Evolutionary conservation across 2,797 vertebrate species (phyloP).

Genomic region (Gymnopithys bicolor): DNA sequence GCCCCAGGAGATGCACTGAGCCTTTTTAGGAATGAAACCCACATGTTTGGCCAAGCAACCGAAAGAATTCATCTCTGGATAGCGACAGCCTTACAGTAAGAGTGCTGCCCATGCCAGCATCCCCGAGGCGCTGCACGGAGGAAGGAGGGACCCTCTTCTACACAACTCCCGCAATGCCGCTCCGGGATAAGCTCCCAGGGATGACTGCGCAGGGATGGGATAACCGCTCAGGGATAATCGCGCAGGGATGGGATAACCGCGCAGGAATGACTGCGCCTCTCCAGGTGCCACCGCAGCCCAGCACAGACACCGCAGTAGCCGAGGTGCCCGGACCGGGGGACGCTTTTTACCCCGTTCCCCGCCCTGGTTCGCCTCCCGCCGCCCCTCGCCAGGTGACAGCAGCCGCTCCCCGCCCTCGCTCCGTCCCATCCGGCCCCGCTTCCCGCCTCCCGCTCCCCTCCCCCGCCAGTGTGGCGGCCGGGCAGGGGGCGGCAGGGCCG

Average conservation of each 20-base stretch:
- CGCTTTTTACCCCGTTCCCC: background rate
- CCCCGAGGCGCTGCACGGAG: background rate
- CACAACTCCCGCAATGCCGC: fast-evolving
- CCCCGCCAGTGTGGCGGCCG: background rate
- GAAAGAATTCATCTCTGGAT: background rate
- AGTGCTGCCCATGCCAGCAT: background rate
- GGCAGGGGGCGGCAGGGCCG: background rate
- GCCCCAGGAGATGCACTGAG: background rate
- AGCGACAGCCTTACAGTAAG: background rate
- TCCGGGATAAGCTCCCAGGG: background rate
- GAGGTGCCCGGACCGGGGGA: fast-evolving
- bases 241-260: background rate
- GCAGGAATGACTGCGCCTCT: fast-evolving
- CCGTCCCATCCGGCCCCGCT: background rate
- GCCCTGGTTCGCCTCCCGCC: no score
- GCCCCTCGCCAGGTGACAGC: background rate
- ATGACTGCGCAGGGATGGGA: no score
- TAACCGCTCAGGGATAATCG: no score
- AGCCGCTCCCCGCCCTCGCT: background rate
- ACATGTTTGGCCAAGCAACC: background rate
- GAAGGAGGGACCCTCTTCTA: fast-evolving
- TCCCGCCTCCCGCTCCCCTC: background rate
- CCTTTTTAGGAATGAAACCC: conserved; percentile 3
- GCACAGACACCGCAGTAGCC: fast-evolving
- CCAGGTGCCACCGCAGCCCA: background rate